Conservation (phyloP, 2,888 invertebrate species). For the Galerucella nymphaeae region DNA sequence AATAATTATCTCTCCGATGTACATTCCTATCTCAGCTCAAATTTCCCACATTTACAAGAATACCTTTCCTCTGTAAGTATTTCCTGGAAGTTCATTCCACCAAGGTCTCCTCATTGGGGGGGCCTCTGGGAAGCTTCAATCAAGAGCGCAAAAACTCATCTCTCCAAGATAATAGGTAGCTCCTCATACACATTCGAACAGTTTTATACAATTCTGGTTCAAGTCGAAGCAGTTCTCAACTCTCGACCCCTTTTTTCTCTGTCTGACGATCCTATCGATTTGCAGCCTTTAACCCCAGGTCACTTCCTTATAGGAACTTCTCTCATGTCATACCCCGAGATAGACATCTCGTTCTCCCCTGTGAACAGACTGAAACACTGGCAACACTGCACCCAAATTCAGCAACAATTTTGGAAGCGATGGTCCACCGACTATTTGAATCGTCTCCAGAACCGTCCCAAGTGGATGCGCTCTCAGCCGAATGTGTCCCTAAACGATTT, state of each 20-base stretch:
- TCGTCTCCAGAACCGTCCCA: conserved; percentile 14
- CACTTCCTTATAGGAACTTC: conserved; percentile 6
- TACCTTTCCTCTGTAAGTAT: no score
- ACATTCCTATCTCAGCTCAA: no score
- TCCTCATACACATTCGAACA: background rate
- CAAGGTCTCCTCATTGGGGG: background rate
- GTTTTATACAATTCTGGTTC: background rate
- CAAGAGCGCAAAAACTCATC: background rate
- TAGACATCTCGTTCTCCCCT: background rate
- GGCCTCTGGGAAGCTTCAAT: background rate
- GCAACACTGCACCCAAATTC: conserved; percentile 6
- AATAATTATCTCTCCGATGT: no score
- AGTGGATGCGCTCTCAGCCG: conserved; percentile 10
- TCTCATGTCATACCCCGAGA: conserved; percentile 17
- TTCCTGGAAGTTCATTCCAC: background rate
- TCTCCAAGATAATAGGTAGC: background rate
- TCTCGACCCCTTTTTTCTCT: background rate
- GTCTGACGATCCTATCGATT: background rate
- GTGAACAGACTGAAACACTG: background rate
- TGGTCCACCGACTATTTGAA: conserved; percentile 20
- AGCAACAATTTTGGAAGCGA: conserved; percentile 21
- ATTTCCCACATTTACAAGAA: no score
- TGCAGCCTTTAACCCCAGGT: no score
- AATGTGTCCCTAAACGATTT: conserved; percentile 19
- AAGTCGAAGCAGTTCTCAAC: conserved; percentile 9